phyloP scores from a whole-genome alignment of 2,888 invertebrate genomes.

The Neuroscelio doddi region DNA sequence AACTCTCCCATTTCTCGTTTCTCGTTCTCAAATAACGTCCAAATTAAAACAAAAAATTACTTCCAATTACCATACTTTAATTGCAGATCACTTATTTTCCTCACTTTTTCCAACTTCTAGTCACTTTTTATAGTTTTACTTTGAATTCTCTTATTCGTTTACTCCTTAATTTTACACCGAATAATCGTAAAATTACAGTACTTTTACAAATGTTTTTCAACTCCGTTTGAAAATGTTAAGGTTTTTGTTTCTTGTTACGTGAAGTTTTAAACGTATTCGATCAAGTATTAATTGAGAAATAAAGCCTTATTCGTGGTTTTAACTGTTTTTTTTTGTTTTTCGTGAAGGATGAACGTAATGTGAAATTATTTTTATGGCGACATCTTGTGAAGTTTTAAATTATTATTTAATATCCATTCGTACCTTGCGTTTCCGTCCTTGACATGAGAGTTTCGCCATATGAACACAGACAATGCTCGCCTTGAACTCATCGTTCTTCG shows the following conservation, averaged over 20 bases:
- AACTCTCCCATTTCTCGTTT: background rate
- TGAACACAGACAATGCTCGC: constrained; percentile 63
- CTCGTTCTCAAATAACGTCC: background rate
- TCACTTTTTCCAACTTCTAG: background rate
- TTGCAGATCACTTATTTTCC: background rate
- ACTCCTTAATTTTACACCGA: too few relatives aligned
- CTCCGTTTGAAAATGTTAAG: too few relatives aligned
- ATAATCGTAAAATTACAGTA: too few relatives aligned
- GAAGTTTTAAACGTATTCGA: too few relatives aligned
- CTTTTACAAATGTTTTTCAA: too few relatives aligned
- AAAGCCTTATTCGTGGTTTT: too few relatives aligned
- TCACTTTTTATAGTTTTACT: background rate
- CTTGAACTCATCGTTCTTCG: constrained; percentile 56
- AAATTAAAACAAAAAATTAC: background rate
- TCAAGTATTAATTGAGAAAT: too few relatives aligned
- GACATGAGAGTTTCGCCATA: constrained; percentile 63
- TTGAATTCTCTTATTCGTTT: too few relatives aligned
- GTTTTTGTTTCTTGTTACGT: too few relatives aligned
- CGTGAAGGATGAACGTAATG: too few relatives aligned
- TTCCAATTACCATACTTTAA: background rate
- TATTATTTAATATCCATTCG: constrained; percentile 48
- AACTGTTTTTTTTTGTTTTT: too few relatives aligned
- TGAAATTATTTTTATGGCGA: too few relatives aligned
- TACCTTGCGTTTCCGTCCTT: constrained; percentile 54
- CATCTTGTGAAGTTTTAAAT: background rate